Percentiles rank a stretch among this genome's conserved stretches.
Evolutionary conservation across 2,888 invertebrate species (phyloP).

Genomic region (Gasteruption jaculator): DNA sequence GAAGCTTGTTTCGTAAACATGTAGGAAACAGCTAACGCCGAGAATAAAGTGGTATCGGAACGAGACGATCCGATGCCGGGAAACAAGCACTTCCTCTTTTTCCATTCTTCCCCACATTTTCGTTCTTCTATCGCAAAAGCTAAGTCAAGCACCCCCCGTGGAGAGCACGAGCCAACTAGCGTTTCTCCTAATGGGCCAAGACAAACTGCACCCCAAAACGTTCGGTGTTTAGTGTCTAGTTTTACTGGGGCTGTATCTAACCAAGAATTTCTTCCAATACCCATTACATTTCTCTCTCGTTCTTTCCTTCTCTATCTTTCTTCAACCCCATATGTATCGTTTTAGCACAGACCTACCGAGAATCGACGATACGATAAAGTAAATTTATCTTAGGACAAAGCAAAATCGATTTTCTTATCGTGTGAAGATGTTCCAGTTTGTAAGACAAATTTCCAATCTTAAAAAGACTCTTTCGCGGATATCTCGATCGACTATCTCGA

Average conservation of each 20-base stretch:
- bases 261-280: conserved; percentile 35
- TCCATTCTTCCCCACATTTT: conserved; percentile 27
- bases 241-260: conserved; percentile 33
- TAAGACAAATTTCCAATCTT: too few relatives aligned
- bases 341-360: too few relatives aligned
- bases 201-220: conserved; percentile 48
- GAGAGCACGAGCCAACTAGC: conserved; percentile 49
- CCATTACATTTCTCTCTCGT: conserved; percentile 31
- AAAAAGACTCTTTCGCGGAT: not conserved
- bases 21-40: conserved; percentile 50
- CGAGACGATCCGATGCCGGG: conserved; percentile 52
- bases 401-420: too few relatives aligned
- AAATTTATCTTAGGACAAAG: too few relatives aligned
- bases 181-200: conserved; percentile 52
- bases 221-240: conserved; percentile 40
- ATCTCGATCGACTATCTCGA: not conserved
- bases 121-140: conserved; percentile 27
- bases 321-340: too few relatives aligned
- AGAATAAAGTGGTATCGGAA: conserved; percentile 53
- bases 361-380: too few relatives aligned
- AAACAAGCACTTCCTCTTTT: conserved; percentile 49
- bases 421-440: too few relatives aligned
- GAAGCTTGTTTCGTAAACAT: conserved; percentile 50
- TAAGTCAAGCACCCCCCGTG: conserved; percentile 34
- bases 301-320: conserved; percentile 18